Evolutionary conservation across 1,140 invertebrate genomes (phyloP).

Genomic region (Elysia chlorotica): DNA sequence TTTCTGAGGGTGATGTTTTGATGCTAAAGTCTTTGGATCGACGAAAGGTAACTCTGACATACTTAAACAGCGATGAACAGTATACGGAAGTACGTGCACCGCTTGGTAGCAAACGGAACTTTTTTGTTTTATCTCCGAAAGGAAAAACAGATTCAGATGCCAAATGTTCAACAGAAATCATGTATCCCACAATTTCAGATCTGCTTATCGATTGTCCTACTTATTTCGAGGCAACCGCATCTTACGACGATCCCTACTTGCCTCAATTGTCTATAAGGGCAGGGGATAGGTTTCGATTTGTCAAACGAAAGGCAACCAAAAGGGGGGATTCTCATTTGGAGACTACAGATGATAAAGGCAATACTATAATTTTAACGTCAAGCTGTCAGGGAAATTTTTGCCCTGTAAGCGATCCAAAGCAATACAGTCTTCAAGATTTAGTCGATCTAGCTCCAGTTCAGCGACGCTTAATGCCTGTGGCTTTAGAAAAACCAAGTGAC

Average conservation of each 20-base stretch:
- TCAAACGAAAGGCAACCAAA: slow-evolving; percentile 2
- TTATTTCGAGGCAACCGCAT: slow-evolving; percentile 28
- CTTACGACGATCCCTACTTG: slow-evolving; percentile 33
- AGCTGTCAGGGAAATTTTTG: slow-evolving; percentile 27
- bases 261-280: slow-evolving; percentile 29
- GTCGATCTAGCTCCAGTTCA: slow-evolving; percentile 27
- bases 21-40: slow-evolving; percentile 14
- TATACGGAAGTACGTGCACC: too few relatives aligned
- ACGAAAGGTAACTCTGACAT: slow-evolving; percentile 10
- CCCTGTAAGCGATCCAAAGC: slow-evolving; percentile 12
- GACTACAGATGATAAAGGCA: slow-evolving; percentile 19
- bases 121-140: background rate
- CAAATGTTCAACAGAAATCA: too few relatives aligned
- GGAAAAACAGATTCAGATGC: slow-evolving; percentile 15
- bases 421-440: slow-evolving; percentile 28
- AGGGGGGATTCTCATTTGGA: too few relatives aligned
- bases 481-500: slow-evolving; percentile 2
- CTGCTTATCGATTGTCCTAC: slow-evolving; percentile 33
- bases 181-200: slow-evolving; percentile 29
- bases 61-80: too few relatives aligned
- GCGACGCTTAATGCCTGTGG: slow-evolving; percentile 18
- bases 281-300: slow-evolving; percentile 30
- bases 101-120: background rate
- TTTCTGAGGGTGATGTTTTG: slow-evolving; percentile 27
- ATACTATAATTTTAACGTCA: slow-evolving; percentile 18